Evolutionary conservation across 1,140 invertebrate species (phyloP).

Genomic region (Manduca sexta): DNA sequence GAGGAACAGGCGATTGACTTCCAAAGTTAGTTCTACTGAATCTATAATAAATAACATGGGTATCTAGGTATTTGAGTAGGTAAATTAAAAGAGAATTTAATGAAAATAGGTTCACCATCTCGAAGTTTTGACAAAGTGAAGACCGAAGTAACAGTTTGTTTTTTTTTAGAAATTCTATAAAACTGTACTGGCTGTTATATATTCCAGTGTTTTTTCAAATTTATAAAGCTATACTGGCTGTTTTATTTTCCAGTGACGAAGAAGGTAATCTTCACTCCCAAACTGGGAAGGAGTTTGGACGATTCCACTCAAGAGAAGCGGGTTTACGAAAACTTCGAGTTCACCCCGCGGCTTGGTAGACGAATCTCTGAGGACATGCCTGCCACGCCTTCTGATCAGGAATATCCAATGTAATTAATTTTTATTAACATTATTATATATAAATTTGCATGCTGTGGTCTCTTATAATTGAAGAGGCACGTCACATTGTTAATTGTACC

Average conservation of each 20-base stretch:
- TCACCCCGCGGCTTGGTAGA: constrained; percentile 47
- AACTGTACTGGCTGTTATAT: neutral
- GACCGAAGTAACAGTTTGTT: too few relatives aligned
- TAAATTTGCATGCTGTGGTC: neutral
- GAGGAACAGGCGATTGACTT: too few relatives aligned
- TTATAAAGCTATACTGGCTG: neutral
- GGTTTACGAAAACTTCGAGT: constrained; percentile 33
- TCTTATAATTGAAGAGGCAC: too few relatives aligned
- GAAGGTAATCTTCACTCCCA: constrained; percentile 51
- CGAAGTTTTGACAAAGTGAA: neutral
- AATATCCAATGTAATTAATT: constrained; percentile 31
- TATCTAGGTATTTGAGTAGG: too few relatives aligned
- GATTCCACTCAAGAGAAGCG: constrained; percentile 13
- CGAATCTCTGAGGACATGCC: constrained; percentile 24
- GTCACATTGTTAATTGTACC: too few relatives aligned
- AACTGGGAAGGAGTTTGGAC: constrained; percentile 30
- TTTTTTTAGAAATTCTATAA: neutral
- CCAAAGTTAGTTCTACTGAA: neutral
- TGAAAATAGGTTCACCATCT: neutral
- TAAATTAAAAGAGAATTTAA: neutral
- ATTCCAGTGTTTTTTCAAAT: constrained; percentile 9
- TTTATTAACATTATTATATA: neutral
- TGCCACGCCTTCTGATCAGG: constrained; percentile 32
- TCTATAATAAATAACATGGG: neutral
- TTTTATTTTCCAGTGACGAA: constrained; percentile 24